phyloP scores from a whole-genome alignment of 2,797 vertebrate species.

The Bufotes viridis region DNA sequence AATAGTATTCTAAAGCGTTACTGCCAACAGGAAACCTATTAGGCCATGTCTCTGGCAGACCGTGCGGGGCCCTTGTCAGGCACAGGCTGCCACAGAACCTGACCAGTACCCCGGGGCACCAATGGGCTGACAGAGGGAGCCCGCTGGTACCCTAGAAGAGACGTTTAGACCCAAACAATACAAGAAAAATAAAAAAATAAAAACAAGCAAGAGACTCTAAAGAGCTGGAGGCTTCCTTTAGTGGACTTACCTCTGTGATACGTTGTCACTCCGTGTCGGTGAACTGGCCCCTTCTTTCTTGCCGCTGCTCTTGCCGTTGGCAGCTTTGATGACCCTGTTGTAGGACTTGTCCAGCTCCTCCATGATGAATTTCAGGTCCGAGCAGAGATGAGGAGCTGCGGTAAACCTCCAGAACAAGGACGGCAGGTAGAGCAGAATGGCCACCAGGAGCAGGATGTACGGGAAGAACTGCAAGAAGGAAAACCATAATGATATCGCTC shows the following conservation, averaged over 20 bases:
- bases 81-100: too few relatives aligned
- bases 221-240: not conserved
- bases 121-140: too few relatives aligned
- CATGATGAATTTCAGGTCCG: constrained; percentile 93
- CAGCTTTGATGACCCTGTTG: constrained; percentile 88
- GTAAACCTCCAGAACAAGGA: constrained; percentile 90
- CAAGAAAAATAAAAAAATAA: too few relatives aligned
- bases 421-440: constrained; percentile 87
- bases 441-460: constrained; percentile 89
- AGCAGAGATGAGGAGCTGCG: constrained; percentile 85
- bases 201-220: too few relatives aligned
- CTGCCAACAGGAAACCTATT: too few relatives aligned
- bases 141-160: too few relatives aligned
- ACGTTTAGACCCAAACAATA: too few relatives aligned
- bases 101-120: too few relatives aligned
- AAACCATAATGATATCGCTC: not conserved
- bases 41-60: too few relatives aligned
- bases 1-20: too few relatives aligned
- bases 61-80: too few relatives aligned
- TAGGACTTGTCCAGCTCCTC: constrained; percentile 93
- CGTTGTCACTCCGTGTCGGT: constrained; percentile 64
- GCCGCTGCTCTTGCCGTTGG: constrained; percentile 73
- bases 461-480: constrained; percentile 86
- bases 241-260: constrained; percentile 71
- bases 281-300: constrained; percentile 66